Conservation (phyloP, 2,113 vertebrate genomes). For the Petrocephalus zakoni region DNA sequence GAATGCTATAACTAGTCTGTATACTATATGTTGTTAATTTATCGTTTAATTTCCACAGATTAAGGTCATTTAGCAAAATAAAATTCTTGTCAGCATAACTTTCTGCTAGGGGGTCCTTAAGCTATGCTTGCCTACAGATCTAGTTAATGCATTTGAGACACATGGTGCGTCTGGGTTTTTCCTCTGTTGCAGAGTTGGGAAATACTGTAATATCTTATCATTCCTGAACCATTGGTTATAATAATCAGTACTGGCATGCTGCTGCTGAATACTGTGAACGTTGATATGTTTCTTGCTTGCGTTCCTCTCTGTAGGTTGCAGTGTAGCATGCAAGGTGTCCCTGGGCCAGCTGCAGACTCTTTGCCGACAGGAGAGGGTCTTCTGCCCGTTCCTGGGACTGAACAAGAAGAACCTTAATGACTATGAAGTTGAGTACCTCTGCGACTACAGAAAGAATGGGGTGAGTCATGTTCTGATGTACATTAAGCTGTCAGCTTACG, state of each 20-base stretch:
- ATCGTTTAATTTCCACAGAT: background rate
- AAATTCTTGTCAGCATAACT: background rate
- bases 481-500: too few relatives aligned
- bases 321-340: slow-evolving; percentile 64
- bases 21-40: background rate
- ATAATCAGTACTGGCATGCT: background rate
- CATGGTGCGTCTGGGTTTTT: background rate
- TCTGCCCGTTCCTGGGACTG: slow-evolving; percentile 63
- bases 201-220: background rate
- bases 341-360: slow-evolving; percentile 64
- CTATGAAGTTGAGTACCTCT: slow-evolving; percentile 82
- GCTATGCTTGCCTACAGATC: background rate
- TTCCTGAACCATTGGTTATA: background rate
- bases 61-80: background rate
- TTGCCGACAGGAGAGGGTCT: slow-evolving; percentile 62
- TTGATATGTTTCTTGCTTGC: background rate
- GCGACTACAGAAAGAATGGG: slow-evolving; percentile 70
- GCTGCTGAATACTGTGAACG: background rate
- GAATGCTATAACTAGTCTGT: background rate
- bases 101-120: background rate
- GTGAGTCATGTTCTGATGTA: slow-evolving; percentile 37
- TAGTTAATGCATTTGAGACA: background rate
- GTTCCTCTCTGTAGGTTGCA: slow-evolving; percentile 54
- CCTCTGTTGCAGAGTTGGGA: background rate
- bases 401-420: slow-evolving; percentile 66